Base-by-base conservation (phyloP, 2,888 invertebrate genomes). In the Mythimna vitellina region DNA sequence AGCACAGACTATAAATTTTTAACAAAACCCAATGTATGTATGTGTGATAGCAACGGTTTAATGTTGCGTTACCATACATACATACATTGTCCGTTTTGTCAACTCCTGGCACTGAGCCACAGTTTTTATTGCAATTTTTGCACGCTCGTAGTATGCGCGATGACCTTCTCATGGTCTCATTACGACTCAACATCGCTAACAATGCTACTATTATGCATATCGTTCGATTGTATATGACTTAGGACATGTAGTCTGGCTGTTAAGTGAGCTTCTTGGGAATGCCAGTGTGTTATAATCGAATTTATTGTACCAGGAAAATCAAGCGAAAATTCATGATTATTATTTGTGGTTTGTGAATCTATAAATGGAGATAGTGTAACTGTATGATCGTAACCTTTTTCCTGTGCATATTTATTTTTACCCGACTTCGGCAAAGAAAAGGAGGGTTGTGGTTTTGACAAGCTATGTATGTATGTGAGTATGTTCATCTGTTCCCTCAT, bases 191-290 rank as follows among this genome's bases (percentile, higher is more conserved):
- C 74, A 70, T 76, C 65, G 58, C 61, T 71, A 79, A 84, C 83
- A 83, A 79, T 74, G 68, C 67, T 57, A 71, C 53, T 62, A 65
- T 67, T 83, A 71, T 85, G 51, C 67, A 76, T 73, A 72, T 64
- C 70, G 71, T 71, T 68, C 61, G 76, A 78, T 70, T 82, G 73
- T 75, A 72, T 63, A 71, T 85, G 80, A 78, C 86, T 83, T n/a
- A 49, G 58, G 76, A 78, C 84, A 85, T 78, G 81, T 83, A 80
- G 76, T 32, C 85, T 49, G 56, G 58, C 65, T 76, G 38, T 69
- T 32, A 73, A 78, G 65, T 70, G 53, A 54, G 62, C 54, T 66
- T 68, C 64, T 67, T 70, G 56, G 71, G 57, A 78, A 73, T 78
- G 56, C 82, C 66, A 73, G 57, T 25, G 51, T n/a, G 20, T 46